A percentile compares a stretch with the other conserved stretches of the same genome.
phyloP scores from a whole-genome alignment of 2,888 invertebrate species.

The Dicycla oo region DNA sequence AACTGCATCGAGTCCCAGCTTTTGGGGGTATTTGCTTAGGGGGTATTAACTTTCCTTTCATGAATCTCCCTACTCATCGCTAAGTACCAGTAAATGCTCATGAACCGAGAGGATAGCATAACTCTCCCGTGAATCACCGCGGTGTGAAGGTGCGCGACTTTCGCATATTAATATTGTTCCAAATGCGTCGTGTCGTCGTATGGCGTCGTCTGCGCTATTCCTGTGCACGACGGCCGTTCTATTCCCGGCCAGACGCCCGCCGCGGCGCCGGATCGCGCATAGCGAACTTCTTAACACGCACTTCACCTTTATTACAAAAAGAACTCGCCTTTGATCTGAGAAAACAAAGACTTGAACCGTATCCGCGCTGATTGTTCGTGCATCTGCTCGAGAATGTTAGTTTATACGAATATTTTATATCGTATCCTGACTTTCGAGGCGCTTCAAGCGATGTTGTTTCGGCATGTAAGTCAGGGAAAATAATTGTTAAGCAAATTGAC shows the following conservation, averaged over 20 bases:
- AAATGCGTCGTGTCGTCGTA: slow-evolving; percentile 73
- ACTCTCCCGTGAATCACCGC: slow-evolving; percentile 70
- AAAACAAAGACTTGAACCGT: slow-evolving; percentile 55
- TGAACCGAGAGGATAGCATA: slow-evolving; percentile 41
- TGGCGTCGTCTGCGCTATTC: slow-evolving; percentile 83
- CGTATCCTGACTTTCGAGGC: background rate
- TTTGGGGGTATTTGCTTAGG: background rate
- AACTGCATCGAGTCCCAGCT: no score
- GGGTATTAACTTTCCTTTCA: background rate
- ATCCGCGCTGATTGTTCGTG: slow-evolving; percentile 36
- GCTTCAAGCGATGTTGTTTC: background rate
- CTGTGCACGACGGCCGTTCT: slow-evolving; percentile 69
- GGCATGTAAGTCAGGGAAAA: no score
- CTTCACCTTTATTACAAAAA: slow-evolving; percentile 78
- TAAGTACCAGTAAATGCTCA: slow-evolving; percentile 27
- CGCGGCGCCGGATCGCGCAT: slow-evolving; percentile 71
- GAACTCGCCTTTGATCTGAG: slow-evolving; percentile 75
- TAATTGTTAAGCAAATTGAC: background rate
- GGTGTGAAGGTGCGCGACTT: slow-evolving; percentile 72
- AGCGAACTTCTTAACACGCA: slow-evolving; percentile 74
- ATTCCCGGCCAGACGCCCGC: slow-evolving; percentile 78
- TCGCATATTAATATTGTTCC: slow-evolving; percentile 80
- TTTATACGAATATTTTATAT: slow-evolving; percentile 10
- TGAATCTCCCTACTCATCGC: background rate
- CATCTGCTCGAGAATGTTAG: slow-evolving; percentile 55